Conservation (phyloP, 1,140 invertebrate genomes). For the Linepithema humile region DNA sequence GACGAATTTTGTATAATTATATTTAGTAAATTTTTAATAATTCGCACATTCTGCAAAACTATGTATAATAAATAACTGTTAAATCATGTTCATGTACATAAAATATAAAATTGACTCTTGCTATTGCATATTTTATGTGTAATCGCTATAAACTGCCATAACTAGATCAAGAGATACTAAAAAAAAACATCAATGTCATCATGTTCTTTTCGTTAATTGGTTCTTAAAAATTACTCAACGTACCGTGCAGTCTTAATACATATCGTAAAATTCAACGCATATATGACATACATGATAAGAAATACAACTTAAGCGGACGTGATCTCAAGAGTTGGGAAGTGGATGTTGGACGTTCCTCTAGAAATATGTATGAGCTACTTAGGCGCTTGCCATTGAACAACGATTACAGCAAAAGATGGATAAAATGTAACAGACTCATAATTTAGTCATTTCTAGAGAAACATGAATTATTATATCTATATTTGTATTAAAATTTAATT, state of each 20-base stretch:
- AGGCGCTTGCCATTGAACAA: conserved; percentile 50
- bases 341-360: neutral
- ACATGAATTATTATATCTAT: neutral
- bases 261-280: conserved; percentile 47
- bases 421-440: neutral
- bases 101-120: conserved; percentile 6
- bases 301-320: conserved; percentile 47
- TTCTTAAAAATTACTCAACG: conserved; percentile 18
- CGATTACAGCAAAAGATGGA: conserved; percentile 1
- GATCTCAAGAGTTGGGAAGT: conserved; percentile 51
- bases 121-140: neutral
- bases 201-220: neutral
- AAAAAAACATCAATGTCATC: neutral
- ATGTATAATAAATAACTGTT: neutral
- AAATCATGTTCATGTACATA: conserved; percentile 10
- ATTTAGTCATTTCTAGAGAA: neutral
- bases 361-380: conserved; percentile 19
- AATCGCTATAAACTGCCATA: neutral
- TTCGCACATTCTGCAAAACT: neutral
- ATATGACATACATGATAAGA: conserved; percentile 51
- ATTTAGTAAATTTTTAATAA: neutral
- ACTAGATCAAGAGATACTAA: neutral
- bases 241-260: conserved; percentile 35
- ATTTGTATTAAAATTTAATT: conserved; percentile 6
- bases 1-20: neutral